These are phyloP conservation scores for Electrophaes corylata DNA, from an alignment of 2,888 invertebrate genomes.

Conservation along the genomic window DNA sequence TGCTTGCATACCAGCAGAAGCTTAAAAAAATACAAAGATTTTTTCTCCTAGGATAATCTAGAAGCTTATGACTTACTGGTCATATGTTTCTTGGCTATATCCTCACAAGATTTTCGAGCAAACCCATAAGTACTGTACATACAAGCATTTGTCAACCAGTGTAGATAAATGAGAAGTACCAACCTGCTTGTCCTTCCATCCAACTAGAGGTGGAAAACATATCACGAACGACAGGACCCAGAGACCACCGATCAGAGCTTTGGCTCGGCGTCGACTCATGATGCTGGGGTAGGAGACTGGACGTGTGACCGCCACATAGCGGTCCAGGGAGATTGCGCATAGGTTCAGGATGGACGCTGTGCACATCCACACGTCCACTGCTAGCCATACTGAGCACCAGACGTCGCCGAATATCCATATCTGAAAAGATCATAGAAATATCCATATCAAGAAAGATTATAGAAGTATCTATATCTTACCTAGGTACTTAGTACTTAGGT, in stretches of 20 bases:
- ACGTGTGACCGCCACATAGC: slow-evolving; percentile 98
- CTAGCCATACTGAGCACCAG: slow-evolving; percentile 98
- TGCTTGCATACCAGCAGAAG: too few relatives aligned
- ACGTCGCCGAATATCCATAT: slow-evolving; percentile 98
- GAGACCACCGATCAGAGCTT: slow-evolving; percentile 93
- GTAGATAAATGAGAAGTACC: slow-evolving; percentile 15
- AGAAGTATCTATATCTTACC: background rate
- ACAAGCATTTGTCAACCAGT: too few relatives aligned
- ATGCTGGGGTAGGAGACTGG: slow-evolving; percentile 98
- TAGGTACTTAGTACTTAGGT: background rate
- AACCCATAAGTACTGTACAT: too few relatives aligned
- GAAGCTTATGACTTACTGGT: too few relatives aligned
- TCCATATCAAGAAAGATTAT: slow-evolving; percentile 76
- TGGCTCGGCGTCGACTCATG: slow-evolving; percentile 93
- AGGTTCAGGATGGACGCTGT: slow-evolving; percentile 98
- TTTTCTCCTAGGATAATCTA: too few relatives aligned
- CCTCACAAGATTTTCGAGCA: too few relatives aligned
- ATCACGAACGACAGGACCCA: slow-evolving; percentile 98
- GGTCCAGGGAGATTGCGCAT: slow-evolving; percentile 96
- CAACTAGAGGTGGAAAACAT: slow-evolving; percentile 97
- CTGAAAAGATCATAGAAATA: slow-evolving; percentile 69
- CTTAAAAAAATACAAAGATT: too few relatives aligned
- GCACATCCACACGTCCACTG: slow-evolving; percentile 99
- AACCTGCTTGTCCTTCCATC: slow-evolving; percentile 91
- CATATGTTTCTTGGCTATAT: too few relatives aligned